Evolutionary conservation across 2,797 vertebrate species (phyloP).

Genomic region (Mus spretus): DNA sequence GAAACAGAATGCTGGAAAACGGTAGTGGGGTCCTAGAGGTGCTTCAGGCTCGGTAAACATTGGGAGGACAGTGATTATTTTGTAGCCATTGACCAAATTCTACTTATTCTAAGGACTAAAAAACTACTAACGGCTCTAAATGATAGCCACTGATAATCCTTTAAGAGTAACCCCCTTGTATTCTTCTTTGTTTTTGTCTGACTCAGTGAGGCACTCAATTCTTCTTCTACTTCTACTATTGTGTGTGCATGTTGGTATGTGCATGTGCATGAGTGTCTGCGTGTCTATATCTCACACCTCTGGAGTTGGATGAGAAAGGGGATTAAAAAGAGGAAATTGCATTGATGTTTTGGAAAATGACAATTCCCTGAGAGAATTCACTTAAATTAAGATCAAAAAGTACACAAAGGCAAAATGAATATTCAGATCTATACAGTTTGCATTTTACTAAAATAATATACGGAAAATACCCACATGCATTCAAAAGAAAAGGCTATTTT

Average conservation of each 20-base stretch:
- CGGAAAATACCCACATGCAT: not conserved
- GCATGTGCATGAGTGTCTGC: not conserved
- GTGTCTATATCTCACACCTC: accelerated
- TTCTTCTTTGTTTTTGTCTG: not conserved
- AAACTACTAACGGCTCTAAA: not conserved
- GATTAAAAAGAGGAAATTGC: not conserved
- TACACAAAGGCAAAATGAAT: not conserved
- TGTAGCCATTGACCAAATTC: not conserved
- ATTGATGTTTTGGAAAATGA: not conserved
- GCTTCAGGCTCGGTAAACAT: not conserved
- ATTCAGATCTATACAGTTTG: not conserved
- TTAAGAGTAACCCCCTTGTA: not conserved
- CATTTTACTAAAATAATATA: not conserved
- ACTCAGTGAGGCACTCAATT: not conserved
- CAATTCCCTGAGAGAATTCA: not conserved
- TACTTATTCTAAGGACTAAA: not conserved
- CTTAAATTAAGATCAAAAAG: not conserved
- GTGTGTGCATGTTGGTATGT: not conserved
- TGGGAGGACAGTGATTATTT: constrained; percentile 59
- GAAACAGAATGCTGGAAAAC: not conserved
- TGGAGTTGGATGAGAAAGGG: no score
- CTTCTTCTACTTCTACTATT: no score
- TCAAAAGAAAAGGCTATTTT: not conserved
- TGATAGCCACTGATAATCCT: not conserved
- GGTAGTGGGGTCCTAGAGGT: not conserved